phyloP scores from a whole-genome alignment of 2,797 vertebrate genomes.

The Mionectes olivaceus region DNA sequence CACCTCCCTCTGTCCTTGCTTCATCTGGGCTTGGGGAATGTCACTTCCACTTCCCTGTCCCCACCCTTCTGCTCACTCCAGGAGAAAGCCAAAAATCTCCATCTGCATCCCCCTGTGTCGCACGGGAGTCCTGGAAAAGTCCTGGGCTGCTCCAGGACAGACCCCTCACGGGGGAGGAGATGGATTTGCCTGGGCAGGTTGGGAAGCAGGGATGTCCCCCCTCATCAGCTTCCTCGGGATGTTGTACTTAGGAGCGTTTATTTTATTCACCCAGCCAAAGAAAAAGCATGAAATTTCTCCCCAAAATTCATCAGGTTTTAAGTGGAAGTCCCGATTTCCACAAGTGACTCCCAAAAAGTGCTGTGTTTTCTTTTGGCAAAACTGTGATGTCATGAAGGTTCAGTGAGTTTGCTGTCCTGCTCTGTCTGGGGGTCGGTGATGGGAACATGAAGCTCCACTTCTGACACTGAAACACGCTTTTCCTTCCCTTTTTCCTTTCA shows the following conservation, averaged over 20 bases:
- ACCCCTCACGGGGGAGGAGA: fast-evolving
- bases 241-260: fast-evolving
- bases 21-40: not conserved
- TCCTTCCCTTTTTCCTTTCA: slow-evolving; percentile 7
- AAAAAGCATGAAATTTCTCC: not conserved
- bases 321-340: not conserved
- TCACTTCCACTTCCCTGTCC: not conserved
- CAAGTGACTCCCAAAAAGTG: not conserved
- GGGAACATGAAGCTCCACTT: not conserved
- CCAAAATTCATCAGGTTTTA: fast-evolving
- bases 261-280: not conserved
- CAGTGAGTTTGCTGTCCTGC: not conserved
- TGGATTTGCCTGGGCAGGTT: not conserved
- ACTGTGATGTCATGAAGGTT: not conserved
- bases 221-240: not conserved
- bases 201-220: not conserved
- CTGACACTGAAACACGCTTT: not conserved
- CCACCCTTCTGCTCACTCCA: not conserved
- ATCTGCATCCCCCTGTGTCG: not conserved
- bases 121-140: not conserved
- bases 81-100: not conserved
- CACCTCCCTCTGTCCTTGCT: not conserved
- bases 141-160: not conserved
- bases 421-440: not conserved
- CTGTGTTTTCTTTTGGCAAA: not conserved